phyloP scores from a whole-genome alignment of 2,113 vertebrate species.

The Odocoileus hemionus region DNA sequence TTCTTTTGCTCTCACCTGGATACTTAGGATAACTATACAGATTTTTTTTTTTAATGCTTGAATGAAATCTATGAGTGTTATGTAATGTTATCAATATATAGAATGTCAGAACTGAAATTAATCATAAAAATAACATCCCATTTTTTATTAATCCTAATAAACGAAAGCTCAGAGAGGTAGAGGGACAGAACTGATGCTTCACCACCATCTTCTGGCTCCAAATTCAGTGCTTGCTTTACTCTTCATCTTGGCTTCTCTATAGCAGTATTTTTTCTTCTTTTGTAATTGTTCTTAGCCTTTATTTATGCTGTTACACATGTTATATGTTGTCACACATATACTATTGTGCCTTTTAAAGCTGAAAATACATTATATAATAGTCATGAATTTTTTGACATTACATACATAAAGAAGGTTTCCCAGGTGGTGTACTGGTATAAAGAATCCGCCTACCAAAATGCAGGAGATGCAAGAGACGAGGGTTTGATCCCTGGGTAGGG shows the following conservation, averaged over 20 bases:
- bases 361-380: slow-evolving; percentile 8
- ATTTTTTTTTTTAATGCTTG: background rate
- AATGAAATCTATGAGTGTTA: background rate
- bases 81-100: background rate
- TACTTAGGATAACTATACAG: background rate
- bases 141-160: background rate
- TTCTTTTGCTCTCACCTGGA: background rate
- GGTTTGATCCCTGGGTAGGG: background rate
- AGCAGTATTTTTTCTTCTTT: background rate
- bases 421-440: background rate
- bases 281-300: slow-evolving; percentile 7
- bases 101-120: background rate
- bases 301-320: background rate
- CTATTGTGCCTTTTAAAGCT: background rate
- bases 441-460: background rate
- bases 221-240: background rate
- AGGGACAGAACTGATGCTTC: background rate
- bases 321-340: background rate
- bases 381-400: slow-evolving; percentile 2
- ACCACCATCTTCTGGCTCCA: background rate
- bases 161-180: background rate
- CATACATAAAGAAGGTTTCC: background rate
- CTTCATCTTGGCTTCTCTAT: background rate
- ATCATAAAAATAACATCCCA: background rate
- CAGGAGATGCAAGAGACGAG: background rate